A percentile compares a stretch with the other conserved stretches of the same genome.
These are phyloP conservation scores for Coelogynopora nodosa DNA, from an alignment of 2,888 invertebrate species.

Conservation along the genomic window DNA sequence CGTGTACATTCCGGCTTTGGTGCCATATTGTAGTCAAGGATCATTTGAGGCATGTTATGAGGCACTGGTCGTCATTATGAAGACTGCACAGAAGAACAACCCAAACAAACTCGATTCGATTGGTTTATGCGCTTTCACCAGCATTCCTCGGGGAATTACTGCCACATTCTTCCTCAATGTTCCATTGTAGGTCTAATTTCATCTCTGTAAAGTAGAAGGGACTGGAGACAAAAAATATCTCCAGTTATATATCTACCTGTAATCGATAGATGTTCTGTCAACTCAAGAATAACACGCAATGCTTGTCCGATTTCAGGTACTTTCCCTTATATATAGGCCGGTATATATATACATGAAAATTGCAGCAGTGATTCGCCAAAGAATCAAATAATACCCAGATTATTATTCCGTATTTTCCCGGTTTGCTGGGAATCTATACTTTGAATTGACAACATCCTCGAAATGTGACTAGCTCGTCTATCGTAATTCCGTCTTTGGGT, in stretches of 20 bases:
- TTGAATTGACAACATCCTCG: not conserved
- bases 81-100: not conserved
- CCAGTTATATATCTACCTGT: slow-evolving; percentile 15
- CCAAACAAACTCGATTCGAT: not conserved
- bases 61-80: not conserved
- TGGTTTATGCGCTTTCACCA: not conserved
- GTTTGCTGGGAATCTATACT: slow-evolving; percentile 16
- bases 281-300: not conserved
- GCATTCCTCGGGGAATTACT: not conserved
- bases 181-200: not conserved
- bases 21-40: not conserved
- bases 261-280: slow-evolving; percentile 11
- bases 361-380: not conserved
- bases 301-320: slow-evolving; percentile 28
- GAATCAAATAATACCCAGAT: not conserved
- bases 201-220: not conserved
- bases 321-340: not conserved
- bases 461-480: not conserved
- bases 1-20: not conserved
- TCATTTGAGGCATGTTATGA: not conserved
- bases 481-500: not conserved
- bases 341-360: not conserved
- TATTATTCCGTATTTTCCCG: not conserved
- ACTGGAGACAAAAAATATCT: not conserved
- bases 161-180: slow-evolving; percentile 6